phyloP scores from a whole-genome alignment of 2,797 vertebrate genomes.

The Scarus forsteni region DNA sequence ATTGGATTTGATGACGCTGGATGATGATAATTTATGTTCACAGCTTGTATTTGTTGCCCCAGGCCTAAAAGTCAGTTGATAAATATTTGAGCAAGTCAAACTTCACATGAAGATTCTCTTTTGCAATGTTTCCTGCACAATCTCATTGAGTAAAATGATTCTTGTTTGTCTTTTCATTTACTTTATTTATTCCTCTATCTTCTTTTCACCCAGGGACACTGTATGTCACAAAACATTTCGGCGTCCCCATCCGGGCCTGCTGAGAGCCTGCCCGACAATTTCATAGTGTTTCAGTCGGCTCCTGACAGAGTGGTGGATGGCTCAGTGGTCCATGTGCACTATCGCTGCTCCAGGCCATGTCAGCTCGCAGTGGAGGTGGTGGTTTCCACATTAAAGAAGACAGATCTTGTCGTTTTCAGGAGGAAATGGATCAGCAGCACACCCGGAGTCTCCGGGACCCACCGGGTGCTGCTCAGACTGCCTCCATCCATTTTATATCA shows the following conservation, averaged over 20 bases:
- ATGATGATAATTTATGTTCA: not conserved
- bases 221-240: constrained; percentile 75
- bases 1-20: not conserved
- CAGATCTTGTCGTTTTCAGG: constrained; percentile 87
- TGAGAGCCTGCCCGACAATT: constrained; percentile 73
- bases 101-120: not conserved
- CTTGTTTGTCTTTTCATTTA: constrained; percentile 4
- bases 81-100: not conserved
- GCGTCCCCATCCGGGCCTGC: constrained; percentile 49
- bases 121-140: not conserved
- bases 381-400: constrained; percentile 84
- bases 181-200: constrained; percentile 21
- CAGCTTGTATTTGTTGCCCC: not conserved
- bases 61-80: not conserved
- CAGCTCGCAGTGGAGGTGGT: constrained; percentile 87
- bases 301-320: constrained; percentile 85
- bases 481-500: constrained; percentile 87
- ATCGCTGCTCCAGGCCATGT: constrained; percentile 89
- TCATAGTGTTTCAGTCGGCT: constrained; percentile 85
- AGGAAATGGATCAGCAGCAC: constrained; percentile 86
- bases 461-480: constrained; percentile 84
- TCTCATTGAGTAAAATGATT: constrained; percentile 6
- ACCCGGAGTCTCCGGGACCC: constrained; percentile 74
- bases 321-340: constrained; percentile 85
- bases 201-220: constrained; percentile 76